Percentiles rank a stretch among this genome's conserved stretches.
Evolutionary conservation across 2,113 vertebrate species (phyloP).

Genomic region (Gulo gulo): DNA sequence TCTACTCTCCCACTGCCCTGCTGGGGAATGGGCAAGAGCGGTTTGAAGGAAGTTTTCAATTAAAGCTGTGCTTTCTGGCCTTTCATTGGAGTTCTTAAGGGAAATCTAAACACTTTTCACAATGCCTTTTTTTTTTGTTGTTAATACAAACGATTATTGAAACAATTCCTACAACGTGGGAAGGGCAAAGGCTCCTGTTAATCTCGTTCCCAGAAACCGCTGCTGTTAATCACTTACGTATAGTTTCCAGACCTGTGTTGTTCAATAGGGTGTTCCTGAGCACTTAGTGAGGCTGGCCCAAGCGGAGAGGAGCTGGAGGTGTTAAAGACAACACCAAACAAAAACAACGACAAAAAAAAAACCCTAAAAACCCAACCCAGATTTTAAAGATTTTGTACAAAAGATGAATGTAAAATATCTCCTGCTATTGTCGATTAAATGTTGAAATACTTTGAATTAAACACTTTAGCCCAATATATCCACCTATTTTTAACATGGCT

Average conservation of each 20-base stretch:
- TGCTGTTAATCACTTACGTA: rapidly evolving
- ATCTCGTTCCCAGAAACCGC: background rate
- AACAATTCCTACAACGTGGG: background rate
- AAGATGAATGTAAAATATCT: background rate
- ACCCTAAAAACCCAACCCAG: no score
- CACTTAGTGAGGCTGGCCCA: background rate
- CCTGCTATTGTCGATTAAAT: background rate
- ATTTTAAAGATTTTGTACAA: background rate
- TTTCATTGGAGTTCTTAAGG: slow-evolving; percentile 1
- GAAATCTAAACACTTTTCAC: slow-evolving; percentile 54
- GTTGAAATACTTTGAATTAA: background rate
- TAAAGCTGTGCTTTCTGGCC: background rate
- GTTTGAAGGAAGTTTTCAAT: background rate
- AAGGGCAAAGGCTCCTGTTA: background rate
- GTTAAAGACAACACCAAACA: no score
- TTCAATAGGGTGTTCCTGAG: background rate
- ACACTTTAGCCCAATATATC: no score
- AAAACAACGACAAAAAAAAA: no score
- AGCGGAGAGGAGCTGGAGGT: background rate
- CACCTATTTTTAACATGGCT: background rate
- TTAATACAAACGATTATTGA: slow-evolving; percentile 37
- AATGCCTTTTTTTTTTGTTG: background rate
- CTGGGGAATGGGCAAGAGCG: background rate
- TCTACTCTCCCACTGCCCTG: rapidly evolving
- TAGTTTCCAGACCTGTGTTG: background rate